Evolutionary conservation across 2,113 vertebrate species (phyloP).

Genomic region (Mobula birostris): DNA sequence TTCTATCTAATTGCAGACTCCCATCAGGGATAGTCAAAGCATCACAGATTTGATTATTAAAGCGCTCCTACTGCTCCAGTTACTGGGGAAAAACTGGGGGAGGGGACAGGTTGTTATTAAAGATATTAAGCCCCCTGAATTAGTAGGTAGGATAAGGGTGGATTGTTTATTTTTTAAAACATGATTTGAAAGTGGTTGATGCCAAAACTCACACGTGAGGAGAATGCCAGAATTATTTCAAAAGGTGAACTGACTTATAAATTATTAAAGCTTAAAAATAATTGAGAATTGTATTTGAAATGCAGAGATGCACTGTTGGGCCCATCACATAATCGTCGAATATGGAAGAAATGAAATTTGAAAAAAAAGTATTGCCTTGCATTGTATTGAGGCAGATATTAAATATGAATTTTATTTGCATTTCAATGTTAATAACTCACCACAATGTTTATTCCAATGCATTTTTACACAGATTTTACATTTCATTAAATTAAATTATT

Average conservation of each 20-base stretch:
- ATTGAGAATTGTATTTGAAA: conserved; percentile 37
- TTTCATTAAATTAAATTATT: conserved; percentile 38
- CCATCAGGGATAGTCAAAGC: not conserved
- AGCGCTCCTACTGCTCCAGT: not conserved
- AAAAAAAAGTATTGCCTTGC: conserved; percentile 20
- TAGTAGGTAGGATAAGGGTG: conserved; percentile 5
- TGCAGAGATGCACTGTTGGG: conserved; percentile 22
- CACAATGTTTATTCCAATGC: conserved; percentile 28
- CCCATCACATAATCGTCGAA: conserved; percentile 24
- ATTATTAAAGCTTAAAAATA: conserved; percentile 38
- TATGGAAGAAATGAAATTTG: conserved; percentile 34
- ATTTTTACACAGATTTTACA: conserved; percentile 37
- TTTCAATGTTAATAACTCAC: conserved; percentile 38
- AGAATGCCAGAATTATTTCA: conserved; percentile 33
- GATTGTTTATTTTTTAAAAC: conserved; percentile 8
- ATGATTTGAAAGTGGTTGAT: conserved; percentile 33
- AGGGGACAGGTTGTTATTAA: not conserved
- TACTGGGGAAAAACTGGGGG: not conserved
- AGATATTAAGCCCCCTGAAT: not conserved
- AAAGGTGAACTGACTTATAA: conserved; percentile 36
- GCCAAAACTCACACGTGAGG: conserved; percentile 32
- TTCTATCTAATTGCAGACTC: not conserved
- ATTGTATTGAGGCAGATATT: conserved; percentile 26
- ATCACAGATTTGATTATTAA: not conserved
- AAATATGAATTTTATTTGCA: conserved; percentile 36